A percentile compares a stretch with the other conserved stretches of the same genome.
These are phyloP conservation scores for Pantherophis alleghaniensis DNA, from an alignment of 2,797 vertebrate genomes.

Conservation along the genomic window DNA sequence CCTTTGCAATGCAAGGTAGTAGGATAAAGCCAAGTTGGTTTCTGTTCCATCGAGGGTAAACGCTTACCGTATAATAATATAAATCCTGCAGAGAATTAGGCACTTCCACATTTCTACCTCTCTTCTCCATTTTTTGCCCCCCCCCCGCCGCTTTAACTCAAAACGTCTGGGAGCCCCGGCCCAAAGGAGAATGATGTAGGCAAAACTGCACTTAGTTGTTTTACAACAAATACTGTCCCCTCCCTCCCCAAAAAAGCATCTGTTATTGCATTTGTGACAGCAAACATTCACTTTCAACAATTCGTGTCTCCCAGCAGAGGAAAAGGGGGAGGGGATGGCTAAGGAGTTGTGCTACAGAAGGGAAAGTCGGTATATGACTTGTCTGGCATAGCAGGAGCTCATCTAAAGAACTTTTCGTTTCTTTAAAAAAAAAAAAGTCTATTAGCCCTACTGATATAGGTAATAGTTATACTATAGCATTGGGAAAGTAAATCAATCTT, in stretches of 20 bases:
- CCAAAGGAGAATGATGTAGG: conserved; percentile 54
- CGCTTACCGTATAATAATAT: conserved; percentile 65
- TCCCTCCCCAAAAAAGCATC: conserved; percentile 20
- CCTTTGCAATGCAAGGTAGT: conserved; percentile 60
- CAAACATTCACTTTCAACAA: conserved; percentile 1
- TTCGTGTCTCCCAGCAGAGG: neutral
- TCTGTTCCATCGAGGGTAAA: conserved; percentile 72
- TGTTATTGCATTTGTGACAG: conserved; percentile 40
- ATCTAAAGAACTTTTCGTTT: neutral
- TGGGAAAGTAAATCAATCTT: neutral
- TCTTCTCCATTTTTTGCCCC: conserved; percentile 29
- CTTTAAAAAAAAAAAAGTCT: no score
- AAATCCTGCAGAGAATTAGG: conserved; percentile 72
- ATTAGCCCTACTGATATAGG: neutral
- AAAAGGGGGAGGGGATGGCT: neutral
- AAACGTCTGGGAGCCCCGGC: conserved; percentile 65
- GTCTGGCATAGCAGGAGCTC: neutral
- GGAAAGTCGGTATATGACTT: neutral
- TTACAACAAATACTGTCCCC: conserved; percentile 50
- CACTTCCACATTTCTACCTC: conserved; percentile 55
- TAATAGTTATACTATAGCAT: neutral
- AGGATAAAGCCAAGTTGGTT: conserved; percentile 60
- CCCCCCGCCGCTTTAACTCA: conserved; percentile 58
- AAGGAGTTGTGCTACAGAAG: neutral
- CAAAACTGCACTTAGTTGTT: conserved; percentile 60